A percentile compares a stretch with the other conserved stretches of the same genome.
These are phyloP conservation scores for Bubo scandiacus DNA, from an alignment of 2,113 vertebrate genomes.

Conservation along the genomic window DNA sequence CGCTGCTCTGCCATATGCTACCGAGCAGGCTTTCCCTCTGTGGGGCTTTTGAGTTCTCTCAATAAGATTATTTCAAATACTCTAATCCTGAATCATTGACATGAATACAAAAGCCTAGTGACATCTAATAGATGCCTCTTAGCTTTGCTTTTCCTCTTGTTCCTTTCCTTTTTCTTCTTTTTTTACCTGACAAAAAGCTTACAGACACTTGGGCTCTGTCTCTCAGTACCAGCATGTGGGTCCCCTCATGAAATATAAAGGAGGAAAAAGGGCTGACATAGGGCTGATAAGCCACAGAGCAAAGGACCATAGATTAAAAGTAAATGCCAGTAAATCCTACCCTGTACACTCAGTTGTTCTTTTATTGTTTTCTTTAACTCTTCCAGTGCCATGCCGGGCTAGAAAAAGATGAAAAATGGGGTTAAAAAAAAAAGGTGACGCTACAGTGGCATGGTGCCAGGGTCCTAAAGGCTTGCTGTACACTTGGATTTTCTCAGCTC, in stretches of 20 bases:
- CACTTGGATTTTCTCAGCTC: not conserved
- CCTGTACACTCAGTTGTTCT: constrained; percentile 76
- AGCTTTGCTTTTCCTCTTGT: constrained; percentile 84
- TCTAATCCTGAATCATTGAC: constrained; percentile 89
- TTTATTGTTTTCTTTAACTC: constrained; percentile 83
- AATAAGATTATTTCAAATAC: constrained; percentile 91
- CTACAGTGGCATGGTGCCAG: not conserved
- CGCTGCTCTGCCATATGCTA: constrained; percentile 79
- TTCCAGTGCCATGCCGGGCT: constrained; percentile 30
- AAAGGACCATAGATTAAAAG: constrained; percentile 84
- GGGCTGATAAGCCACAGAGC: constrained; percentile 81
- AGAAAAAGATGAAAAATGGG: constrained; percentile 21
- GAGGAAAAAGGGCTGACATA: constrained; percentile 79
- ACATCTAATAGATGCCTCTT: constrained; percentile 91
- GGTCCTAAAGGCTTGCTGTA: not conserved
- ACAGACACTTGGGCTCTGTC: constrained; percentile 82
- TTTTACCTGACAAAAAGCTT: constrained; percentile 87
- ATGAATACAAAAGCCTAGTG: constrained; percentile 87
- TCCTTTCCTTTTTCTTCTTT: constrained; percentile 80
- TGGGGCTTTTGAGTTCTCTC: constrained; percentile 82
- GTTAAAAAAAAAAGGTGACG: not conserved
- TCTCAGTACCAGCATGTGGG: constrained; percentile 79
- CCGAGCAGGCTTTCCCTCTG: constrained; percentile 73
- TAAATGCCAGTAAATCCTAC: constrained; percentile 82
- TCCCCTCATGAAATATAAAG: constrained; percentile 81